Base-by-base conservation (phyloP, 2,113 vertebrate species). In the Larimichthys crocea region DNA sequence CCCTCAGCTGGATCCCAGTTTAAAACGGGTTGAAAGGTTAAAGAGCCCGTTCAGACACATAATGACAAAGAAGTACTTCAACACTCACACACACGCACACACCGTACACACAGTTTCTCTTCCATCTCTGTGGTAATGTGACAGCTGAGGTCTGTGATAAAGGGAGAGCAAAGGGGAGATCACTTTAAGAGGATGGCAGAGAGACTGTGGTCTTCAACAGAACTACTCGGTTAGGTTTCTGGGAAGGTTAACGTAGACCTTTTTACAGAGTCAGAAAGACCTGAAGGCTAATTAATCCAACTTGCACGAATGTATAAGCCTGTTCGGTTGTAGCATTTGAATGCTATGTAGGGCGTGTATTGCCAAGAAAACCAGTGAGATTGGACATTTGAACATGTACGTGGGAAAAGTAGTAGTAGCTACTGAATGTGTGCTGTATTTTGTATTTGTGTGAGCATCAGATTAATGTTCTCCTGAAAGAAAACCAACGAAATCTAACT, bases 61-160 rank as follows among this genome's bases (percentile, higher is more conserved):
- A 81, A 78, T 77, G 67, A 79, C 63, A 70, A 76, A 79, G 46
- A 68, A 70, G 44, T 4, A 1, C 66, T n/a, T 70, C 70, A 52
- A 60, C 29, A 79, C 31, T 74, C 35, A 40, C 8, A 40, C 35
- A 70, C 66, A 72, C 56, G 62, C 20, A n/a, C 49, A 53, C 14
- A 24, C 22, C 24, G 17, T 42, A 55, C 15, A 24, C 22, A 26
- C 72, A 60, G 57, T 77, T 70, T 69, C 61, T 68, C 64, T 53
- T 82, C 70, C 50, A 63, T 79, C 75, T 65, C 44, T 63, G 40
- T 80, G 67, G 77, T 83, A 83, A 89, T 81, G 76, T 81, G 84
- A 85, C 79, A 80, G 82, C 68, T 60, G 84, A 83, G 86, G 82
- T 80, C n/a, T 11, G 14, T 3, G 20, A 79, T 75, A 81, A 82